Percentiles rank a stretch among this genome's conserved stretches.
These are phyloP conservation scores for Acanthococcus lagerstroemiae DNA, from an alignment of 2,888 invertebrate species.

Conservation along the genomic window DNA sequence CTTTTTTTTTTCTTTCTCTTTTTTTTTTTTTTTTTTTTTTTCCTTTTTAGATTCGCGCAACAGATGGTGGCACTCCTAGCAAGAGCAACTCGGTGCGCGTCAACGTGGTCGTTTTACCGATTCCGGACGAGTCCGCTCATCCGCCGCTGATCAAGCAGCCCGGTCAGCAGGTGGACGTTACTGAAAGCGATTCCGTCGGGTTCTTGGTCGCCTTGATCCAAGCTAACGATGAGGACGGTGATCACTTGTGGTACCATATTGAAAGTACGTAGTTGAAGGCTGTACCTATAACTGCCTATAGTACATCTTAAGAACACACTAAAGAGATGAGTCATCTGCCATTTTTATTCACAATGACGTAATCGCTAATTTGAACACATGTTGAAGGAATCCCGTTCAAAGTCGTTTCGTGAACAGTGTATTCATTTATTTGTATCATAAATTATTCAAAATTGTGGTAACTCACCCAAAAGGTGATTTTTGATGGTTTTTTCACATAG, in stretches of 20 bases:
- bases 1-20: too few species aligned
- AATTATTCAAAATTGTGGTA: too few species aligned
- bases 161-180: constrained; percentile 60
- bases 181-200: constrained; percentile 78
- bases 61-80: constrained; percentile 65
- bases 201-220: constrained; percentile 76
- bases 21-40: too few species aligned
- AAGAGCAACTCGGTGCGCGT: constrained; percentile 67
- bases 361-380: too few species aligned
- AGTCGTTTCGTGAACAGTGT: too few species aligned
- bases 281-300: neutral
- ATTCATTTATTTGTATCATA: too few species aligned
- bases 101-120: constrained; percentile 54
- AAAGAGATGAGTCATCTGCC: too few species aligned
- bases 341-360: too few species aligned
- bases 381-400: too few species aligned
- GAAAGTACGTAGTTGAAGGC: constrained; percentile 53
- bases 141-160: constrained; percentile 53
- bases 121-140: constrained; percentile 49
- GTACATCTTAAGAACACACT: too few species aligned
- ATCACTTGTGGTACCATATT: constrained; percentile 84
- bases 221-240: constrained; percentile 75
- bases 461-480: too few species aligned
- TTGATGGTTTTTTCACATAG: too few species aligned
- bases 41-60: constrained; percentile 58